A percentile compares a stretch with the other conserved stretches of the same genome.
Evolutionary conservation across 2,113 vertebrate genomes (phyloP).

Genomic region (Macrotis lagotis): DNA sequence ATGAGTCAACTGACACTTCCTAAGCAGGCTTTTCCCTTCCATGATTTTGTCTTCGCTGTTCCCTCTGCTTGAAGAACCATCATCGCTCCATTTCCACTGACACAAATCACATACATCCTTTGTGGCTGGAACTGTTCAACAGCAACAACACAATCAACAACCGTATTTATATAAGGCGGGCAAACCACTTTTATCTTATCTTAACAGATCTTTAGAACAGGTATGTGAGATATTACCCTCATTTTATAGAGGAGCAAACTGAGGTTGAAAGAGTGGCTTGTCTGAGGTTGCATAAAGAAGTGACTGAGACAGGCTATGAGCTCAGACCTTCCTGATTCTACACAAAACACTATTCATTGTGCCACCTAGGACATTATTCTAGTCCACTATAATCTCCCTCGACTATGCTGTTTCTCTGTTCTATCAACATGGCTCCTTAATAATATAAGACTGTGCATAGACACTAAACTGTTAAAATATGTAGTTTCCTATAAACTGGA

Average conservation of each 20-base stretch:
- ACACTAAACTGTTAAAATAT: not conserved
- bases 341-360: not conserved
- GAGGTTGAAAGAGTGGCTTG: not conserved
- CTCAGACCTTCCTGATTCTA: not conserved
- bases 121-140: not conserved
- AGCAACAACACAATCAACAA: not conserved
- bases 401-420: not conserved
- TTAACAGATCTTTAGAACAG: not conserved
- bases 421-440: not conserved
- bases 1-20: not conserved
- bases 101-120: conserved; percentile 10
- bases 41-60: not conserved
- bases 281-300: not conserved
- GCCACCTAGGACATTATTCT: not conserved
- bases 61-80: not conserved
- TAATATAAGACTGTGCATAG: not conserved
- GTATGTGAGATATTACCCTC: not conserved
- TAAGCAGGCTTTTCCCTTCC: not conserved
- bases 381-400: not conserved
- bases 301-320: not conserved
- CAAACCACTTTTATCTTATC: not conserved
- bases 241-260: not conserved
- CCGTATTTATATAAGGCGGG: not conserved
- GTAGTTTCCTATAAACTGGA: not conserved
- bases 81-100: not conserved